Percentiles rank a stretch among this genome's conserved stretches.
These are phyloP conservation scores for Bostrychus sinensis DNA, from an alignment of 2,113 vertebrate genomes.

Conservation along the genomic window DNA sequence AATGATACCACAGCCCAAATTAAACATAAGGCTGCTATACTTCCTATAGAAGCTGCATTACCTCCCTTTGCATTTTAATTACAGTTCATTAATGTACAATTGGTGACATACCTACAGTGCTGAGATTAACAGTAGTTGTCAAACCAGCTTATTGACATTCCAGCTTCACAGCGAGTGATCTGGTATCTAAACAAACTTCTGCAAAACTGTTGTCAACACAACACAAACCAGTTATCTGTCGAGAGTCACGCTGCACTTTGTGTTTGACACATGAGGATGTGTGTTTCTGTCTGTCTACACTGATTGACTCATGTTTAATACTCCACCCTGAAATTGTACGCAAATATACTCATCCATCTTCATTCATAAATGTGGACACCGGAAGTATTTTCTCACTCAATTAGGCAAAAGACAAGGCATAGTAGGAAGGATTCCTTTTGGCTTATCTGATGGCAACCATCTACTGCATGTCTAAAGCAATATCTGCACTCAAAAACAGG, in stretches of 20 bases:
- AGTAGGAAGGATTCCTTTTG: not conserved
- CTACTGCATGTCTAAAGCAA: not conserved
- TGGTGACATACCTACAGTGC: conserved; percentile 4
- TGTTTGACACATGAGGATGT: not conserved
- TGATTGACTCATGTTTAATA: not conserved
- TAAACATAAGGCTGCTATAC: not conserved
- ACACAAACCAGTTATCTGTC: conserved; percentile 41
- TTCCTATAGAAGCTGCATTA: not conserved
- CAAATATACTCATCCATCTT: conserved; percentile 51
- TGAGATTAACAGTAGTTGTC: conserved; percentile 25
- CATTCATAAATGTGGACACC: conserved; percentile 40
- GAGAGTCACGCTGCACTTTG: conserved; percentile 9
- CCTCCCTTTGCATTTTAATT: not conserved
- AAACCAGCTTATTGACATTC: conserved; percentile 71
- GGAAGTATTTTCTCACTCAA: conserved; percentile 25
- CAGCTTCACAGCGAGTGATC: conserved; percentile 34
- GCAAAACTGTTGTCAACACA: conserved; percentile 20
- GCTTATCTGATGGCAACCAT: conserved; percentile 8
- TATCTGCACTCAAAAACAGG: not conserved
- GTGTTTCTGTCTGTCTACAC: conserved; percentile 2
- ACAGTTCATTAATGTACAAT: not conserved
- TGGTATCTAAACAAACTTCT: conserved; percentile 23
- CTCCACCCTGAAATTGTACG: conserved; percentile 17
- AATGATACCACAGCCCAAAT: not conserved
- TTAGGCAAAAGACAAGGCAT: conserved; percentile 38